A percentile compares a stretch with the other conserved stretches of the same genome.
Conservation (phyloP, 1,140 invertebrate species). For the Plectus sambesii region DNA sequence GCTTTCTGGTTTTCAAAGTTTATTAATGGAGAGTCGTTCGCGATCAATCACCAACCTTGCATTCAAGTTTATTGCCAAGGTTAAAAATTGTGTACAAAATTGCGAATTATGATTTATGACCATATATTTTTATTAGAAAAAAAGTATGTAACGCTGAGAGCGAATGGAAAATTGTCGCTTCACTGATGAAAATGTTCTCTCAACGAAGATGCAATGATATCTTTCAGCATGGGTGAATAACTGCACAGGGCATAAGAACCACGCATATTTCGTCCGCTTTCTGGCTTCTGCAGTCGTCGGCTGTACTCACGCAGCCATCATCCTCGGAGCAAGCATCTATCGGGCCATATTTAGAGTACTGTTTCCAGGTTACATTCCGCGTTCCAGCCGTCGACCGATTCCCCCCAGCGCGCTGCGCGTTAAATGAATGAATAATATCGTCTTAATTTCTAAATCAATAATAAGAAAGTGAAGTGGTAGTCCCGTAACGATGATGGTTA, state of each 20-base stretch:
- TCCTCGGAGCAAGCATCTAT: conserved; percentile 65
- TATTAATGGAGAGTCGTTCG: too few species aligned
- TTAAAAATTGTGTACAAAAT: too few species aligned
- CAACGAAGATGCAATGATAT: conserved; percentile 53
- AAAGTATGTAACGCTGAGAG: not conserved
- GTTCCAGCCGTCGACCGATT: not conserved
- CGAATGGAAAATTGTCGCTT: conserved; percentile 3
- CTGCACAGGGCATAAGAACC: conserved; percentile 77
- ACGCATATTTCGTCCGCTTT: conserved; percentile 71
- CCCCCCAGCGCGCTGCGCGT: conserved; percentile 5
- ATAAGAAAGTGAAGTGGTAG: too few species aligned
- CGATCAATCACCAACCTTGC: too few species aligned
- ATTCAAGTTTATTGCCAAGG: too few species aligned
- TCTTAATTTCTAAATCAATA: too few species aligned
- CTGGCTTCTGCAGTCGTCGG: conserved; percentile 76
- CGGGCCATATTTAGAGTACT: conserved; percentile 59
- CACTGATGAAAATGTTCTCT: not conserved
- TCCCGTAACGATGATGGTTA: too few species aligned
- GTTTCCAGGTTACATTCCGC: conserved; percentile 11
- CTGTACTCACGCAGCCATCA: conserved; percentile 66
- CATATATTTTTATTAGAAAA: conserved; percentile 14
- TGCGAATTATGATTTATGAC: too few species aligned
- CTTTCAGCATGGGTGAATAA: conserved; percentile 85
- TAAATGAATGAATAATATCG: too few species aligned
- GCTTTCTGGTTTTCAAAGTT: too few species aligned